These are phyloP conservation scores for Arenicola marina DNA, from an alignment of 2,888 invertebrate species.

Conservation along the genomic window DNA sequence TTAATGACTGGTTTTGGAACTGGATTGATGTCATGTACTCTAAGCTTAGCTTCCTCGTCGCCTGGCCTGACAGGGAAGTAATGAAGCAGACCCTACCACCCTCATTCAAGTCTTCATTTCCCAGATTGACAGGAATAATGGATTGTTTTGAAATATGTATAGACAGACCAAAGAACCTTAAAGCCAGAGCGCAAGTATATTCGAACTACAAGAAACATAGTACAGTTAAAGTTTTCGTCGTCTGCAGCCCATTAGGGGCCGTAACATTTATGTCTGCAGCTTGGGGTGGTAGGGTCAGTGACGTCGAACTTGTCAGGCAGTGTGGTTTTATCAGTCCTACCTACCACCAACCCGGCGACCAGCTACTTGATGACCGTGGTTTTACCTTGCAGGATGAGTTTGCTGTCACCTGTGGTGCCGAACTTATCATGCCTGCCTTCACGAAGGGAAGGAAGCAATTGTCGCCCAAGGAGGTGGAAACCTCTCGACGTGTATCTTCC, in stretches of 20 bases:
- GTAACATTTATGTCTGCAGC: too few relatives aligned
- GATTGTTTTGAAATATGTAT: conserved; percentile 27
- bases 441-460: too few relatives aligned
- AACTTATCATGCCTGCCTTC: background rate
- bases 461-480: too few relatives aligned
- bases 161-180: conserved; percentile 13
- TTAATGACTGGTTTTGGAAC: too few relatives aligned
- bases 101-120: background rate
- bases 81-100: background rate
- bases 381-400: conserved; percentile 5
- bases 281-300: conserved; percentile 32
- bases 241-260: conserved; percentile 18
- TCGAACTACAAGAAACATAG: too few relatives aligned
- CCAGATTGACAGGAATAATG: conserved; percentile 9
- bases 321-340: background rate
- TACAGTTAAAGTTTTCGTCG: too few relatives aligned
- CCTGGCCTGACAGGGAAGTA: background rate
- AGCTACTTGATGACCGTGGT: conserved; percentile 3
- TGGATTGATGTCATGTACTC: background rate
- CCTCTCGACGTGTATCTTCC: too few relatives aligned
- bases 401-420: background rate
- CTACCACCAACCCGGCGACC: background rate
- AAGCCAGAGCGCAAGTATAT: conserved; percentile 13
- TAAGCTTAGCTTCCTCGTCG: background rate
- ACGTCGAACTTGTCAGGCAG: conserved; percentile 11